A percentile compares a stretch with the other conserved stretches of the same genome.
These are phyloP conservation scores for Rhynchotus rufescens DNA, from an alignment of 2,797 vertebrate genomes.

Conservation along the genomic window DNA sequence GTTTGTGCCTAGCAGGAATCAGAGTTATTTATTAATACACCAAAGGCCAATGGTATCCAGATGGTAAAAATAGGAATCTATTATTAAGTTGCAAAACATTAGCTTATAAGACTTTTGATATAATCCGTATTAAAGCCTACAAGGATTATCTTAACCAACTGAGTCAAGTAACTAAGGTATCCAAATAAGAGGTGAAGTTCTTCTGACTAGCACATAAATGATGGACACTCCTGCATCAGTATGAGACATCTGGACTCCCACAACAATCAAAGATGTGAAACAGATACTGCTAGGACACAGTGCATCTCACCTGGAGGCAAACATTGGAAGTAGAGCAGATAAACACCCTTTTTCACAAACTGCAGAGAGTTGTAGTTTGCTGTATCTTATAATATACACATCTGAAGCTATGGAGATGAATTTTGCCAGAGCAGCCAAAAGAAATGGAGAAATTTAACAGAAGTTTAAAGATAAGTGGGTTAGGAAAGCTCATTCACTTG, in stretches of 20 bases:
- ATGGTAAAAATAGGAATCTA: not conserved
- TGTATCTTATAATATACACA: not conserved
- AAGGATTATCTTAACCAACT: not conserved
- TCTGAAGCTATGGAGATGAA: not conserved
- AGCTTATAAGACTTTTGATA: not conserved
- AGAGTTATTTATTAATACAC: not conserved
- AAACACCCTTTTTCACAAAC: not conserved
- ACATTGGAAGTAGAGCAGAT: not conserved
- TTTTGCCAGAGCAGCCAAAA: not conserved
- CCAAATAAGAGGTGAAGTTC: not conserved
- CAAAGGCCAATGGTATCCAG: not conserved
- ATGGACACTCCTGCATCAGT: not conserved
- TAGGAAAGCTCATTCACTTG: not conserved
- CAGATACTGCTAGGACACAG: not conserved
- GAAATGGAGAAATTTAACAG: not conserved
- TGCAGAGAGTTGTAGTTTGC: not conserved
- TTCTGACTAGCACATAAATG: not conserved
- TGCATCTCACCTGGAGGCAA: not conserved
- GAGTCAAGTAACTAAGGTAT: not conserved
- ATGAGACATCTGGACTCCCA: not conserved
- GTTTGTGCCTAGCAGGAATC: not conserved
- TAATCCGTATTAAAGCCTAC: not conserved
- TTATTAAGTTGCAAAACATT: not conserved
- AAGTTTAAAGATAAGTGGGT: not conserved
- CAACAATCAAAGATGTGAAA: not conserved